A percentile compares a stretch with the other conserved stretches of the same genome.
Evolutionary conservation across 2,797 vertebrate species (phyloP).

Genomic region (Rhabdomys pumilio): DNA sequence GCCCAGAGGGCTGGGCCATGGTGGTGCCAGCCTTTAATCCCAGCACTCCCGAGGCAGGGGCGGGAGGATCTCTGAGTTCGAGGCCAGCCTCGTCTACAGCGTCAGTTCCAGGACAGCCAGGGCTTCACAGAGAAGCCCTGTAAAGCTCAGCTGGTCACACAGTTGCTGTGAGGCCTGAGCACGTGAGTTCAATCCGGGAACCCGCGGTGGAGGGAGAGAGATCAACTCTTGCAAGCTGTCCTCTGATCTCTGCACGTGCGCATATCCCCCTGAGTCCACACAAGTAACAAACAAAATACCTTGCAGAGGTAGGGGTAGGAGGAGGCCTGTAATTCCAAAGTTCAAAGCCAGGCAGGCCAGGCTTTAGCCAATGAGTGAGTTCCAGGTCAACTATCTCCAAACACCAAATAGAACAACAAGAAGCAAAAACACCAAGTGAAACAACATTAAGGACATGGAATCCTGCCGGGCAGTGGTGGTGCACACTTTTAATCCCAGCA

Average conservation of each 20-base stretch:
- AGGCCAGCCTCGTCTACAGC: not conserved
- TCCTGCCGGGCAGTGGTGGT: too few species aligned
- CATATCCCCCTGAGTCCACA: not conserved
- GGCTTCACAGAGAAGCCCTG: not conserved
- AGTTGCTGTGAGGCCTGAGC: too few species aligned
- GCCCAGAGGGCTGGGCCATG: not conserved
- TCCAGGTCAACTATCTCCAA: not conserved
- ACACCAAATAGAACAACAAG: not conserved
- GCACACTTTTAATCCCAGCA: too few species aligned
- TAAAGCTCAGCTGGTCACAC: not conserved
- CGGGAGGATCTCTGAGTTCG: not conserved
- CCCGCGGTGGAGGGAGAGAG: not conserved
- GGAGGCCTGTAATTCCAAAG: not conserved
- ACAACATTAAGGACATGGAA: not conserved
- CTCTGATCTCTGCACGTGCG: not conserved
- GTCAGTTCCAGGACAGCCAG: too few species aligned
- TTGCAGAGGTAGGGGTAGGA: not conserved
- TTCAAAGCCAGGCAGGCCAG: not conserved
- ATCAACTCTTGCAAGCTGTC: too few species aligned
- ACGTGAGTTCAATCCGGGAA: not conserved
- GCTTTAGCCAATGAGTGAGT: not conserved
- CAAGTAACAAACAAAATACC: not conserved
- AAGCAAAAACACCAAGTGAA: not conserved
- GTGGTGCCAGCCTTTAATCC: not conserved
- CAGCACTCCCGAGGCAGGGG: not conserved